Evolutionary conservation across 2,113 vertebrate species (phyloP).

Genomic region (Stictonetta naevosa): DNA sequence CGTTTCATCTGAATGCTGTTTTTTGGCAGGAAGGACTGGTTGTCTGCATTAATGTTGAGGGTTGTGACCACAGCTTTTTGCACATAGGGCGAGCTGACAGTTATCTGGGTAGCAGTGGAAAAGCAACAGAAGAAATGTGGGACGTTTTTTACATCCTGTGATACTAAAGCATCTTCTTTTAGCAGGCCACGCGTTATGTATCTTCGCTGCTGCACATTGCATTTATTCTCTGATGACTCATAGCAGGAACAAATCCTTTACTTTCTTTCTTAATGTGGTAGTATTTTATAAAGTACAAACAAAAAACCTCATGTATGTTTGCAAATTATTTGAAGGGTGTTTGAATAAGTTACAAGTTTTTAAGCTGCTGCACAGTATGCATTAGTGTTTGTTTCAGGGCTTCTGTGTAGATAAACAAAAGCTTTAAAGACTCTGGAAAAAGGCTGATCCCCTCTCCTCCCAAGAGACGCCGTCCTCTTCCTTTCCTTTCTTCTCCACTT

Average conservation of each 20-base stretch:
- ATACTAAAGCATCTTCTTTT: background rate
- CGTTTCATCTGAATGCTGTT: rapidly evolving
- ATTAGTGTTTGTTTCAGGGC: background rate
- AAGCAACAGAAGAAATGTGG: background rate
- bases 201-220: background rate
- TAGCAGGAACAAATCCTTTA: background rate
- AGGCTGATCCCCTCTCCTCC: background rate
- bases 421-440: background rate
- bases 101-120: background rate
- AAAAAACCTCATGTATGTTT: background rate
- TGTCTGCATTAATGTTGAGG: background rate
- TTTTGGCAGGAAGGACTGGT: background rate
- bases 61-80: background rate
- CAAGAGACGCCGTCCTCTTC: background rate
- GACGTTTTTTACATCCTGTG: background rate
- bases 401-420: background rate
- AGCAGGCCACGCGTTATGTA: rapidly evolving
- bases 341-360: background rate
- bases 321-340: background rate
- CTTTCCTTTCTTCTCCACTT: background rate
- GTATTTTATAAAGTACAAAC: background rate
- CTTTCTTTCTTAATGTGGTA: background rate
- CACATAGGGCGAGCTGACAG: background rate
- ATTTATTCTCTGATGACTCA: background rate
- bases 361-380: background rate